Evolutionary conservation across 2,888 invertebrate genomes (phyloP), one percentile per base, ranked within the genome.

Genomic region (Ceratothoa steindachneri): DNA sequence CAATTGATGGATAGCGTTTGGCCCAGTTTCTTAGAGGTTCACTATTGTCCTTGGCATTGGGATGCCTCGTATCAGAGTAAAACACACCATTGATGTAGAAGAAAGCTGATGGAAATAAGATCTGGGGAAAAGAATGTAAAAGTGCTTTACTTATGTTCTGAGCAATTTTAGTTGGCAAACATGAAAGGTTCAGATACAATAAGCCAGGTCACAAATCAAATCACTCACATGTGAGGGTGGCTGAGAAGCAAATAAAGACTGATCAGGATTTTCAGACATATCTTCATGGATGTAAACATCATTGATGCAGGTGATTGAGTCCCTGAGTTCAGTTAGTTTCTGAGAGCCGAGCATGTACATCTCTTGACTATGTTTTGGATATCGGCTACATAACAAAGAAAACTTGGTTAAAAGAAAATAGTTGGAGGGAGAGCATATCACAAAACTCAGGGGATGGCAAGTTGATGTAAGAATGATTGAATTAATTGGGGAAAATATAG

Each of bases 71-170:
- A 82, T 95, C 93, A 83, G 91, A 90, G 83, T 93, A 94, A 83
- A 94, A 93, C 0, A 88, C 89, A 79, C 89, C 88, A 80, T 91
- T 89, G 71, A 95, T 91, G 82, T 90, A 93, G 81, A 94, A 89
- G 83, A 90, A 91, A 0, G 89, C 89, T 0, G 92, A 90, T 75
- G 88, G 89, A 83, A 88, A 91, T 24, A 87, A 82, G 76, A 88
- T 87, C 90, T 90, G 73, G 41, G 15, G 15, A 41, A 41, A 41
- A 41, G 41, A 41, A 64, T 5, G 24, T 22, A 28, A 7, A 27
- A n/a, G 7, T 60, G 60, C 60, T 60, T 19, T 19, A 64, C n/a
- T n/a, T n/a, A n/a, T n/a, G n/a, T n/a, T n/a, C n/a, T n/a, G n/a
- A n/a, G n/a, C n/a, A n/a, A n/a, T n/a, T n/a, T n/a, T n/a, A n/a